Conservation (phyloP, 2,888 invertebrate species). For the Seira sanloemensis region DNA sequence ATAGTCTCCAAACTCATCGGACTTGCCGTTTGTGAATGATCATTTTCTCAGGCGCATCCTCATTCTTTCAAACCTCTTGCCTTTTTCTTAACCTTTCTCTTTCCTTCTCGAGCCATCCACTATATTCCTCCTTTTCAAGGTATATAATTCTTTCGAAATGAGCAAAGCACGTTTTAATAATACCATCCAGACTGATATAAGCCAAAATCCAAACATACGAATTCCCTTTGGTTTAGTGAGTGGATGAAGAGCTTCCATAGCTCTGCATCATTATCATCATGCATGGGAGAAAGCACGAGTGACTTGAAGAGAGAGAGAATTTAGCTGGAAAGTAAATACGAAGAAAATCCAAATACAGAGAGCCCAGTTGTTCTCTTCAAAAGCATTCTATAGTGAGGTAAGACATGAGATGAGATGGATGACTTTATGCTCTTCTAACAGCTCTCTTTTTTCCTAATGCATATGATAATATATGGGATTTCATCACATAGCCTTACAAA, state of each 20-base stretch:
- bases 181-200: slow-evolving; percentile 18
- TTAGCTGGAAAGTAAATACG: slow-evolving; percentile 55
- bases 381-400: slow-evolving; percentile 16
- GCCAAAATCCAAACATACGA: neutral
- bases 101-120: neutral
- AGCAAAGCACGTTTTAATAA: slow-evolving; percentile 39
- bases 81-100: slow-evolving; percentile 19
- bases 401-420: slow-evolving; percentile 45
- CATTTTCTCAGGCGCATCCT: slow-evolving; percentile 22
- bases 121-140: slow-evolving; percentile 2
- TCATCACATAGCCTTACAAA: neutral
- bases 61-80: neutral
- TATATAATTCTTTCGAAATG: slow-evolving; percentile 47
- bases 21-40: slow-evolving; percentile 20
- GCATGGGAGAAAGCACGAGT: slow-evolving; percentile 29
- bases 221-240: neutral
- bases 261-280: slow-evolving; percentile 19
- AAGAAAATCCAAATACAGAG: slow-evolving; percentile 22
- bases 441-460: neutral
- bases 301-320: slow-evolving; percentile 27
- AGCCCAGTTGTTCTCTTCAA: neutral
- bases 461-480: slow-evolving; percentile 7
- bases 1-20: slow-evolving; percentile 43
- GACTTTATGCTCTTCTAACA: slow-evolving; percentile 37
- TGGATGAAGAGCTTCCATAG: slow-evolving; percentile 12